phyloP scores from a whole-genome alignment of 2,888 invertebrate species.

The Strigamia maritima region DNA sequence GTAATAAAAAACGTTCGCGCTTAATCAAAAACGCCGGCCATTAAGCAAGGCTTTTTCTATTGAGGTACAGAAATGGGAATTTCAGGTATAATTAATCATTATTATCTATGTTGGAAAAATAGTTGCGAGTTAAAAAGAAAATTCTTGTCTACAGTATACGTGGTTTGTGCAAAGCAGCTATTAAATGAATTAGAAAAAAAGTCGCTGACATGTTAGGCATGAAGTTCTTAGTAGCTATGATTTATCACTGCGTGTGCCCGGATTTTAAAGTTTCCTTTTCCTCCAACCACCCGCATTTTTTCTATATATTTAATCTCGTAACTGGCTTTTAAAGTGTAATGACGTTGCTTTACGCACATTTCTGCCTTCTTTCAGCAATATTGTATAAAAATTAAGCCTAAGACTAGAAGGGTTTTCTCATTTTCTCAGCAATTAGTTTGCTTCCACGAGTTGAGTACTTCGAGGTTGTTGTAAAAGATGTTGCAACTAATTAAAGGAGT shows the following conservation, averaged over 20 bases:
- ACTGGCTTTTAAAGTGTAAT: neutral
- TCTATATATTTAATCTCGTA: neutral
- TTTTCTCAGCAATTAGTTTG: neutral
- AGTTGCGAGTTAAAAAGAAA: neutral
- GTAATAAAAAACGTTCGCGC: conserved; percentile 4
- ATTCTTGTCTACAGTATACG: neutral
- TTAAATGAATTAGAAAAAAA: neutral
- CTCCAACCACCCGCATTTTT: neutral
- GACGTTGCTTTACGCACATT: conserved; percentile 4
- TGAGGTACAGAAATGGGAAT: neutral
- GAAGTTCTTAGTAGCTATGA: conserved; percentile 4
- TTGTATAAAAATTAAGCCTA: neutral
- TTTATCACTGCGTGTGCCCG: neutral
- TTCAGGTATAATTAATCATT: conserved; percentile 4
- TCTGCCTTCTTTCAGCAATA: neutral
- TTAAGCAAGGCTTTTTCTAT: conserved; percentile 4
- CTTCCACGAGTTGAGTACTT: neutral
- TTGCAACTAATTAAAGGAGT: neutral
- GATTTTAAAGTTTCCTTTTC: neutral
- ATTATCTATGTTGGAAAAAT: neutral
- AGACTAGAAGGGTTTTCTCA: neutral
- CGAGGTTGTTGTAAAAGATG: neutral
- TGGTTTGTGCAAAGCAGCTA: conserved; percentile 1
- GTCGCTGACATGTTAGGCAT: conserved; percentile 4
- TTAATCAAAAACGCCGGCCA: neutral